Evolutionary conservation across 2,797 vertebrate species (phyloP).

Genomic region (Sebastes vulpes): DNA sequence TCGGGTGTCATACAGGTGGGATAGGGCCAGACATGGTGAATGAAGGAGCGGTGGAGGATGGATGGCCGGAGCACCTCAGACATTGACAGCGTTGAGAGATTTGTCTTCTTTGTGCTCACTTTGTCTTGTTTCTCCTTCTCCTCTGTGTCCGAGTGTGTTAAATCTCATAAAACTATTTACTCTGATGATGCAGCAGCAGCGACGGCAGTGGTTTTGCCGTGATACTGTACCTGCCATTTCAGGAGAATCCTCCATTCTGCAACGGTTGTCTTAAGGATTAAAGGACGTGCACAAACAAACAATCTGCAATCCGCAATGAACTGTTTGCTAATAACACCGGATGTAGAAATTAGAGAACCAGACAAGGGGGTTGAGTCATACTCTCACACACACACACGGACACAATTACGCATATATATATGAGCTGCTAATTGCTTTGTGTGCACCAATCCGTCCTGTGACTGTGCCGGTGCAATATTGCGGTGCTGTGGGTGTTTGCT

Average conservation of each 20-base stretch:
- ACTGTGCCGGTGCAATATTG: constrained; percentile 77
- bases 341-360: constrained; percentile 71
- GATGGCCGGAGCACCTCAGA: constrained; percentile 71
- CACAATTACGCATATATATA: constrained; percentile 50
- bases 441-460: constrained; percentile 70
- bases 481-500: constrained; percentile 81
- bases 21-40: constrained; percentile 74
- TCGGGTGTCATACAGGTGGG: constrained; percentile 80
- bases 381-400: background rate
- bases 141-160: constrained; percentile 46
- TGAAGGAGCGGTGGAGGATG: constrained; percentile 69
- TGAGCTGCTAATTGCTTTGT: constrained; percentile 85
- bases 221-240: constrained; percentile 5
- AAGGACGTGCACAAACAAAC: constrained; percentile 37
- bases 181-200: constrained; percentile 15
- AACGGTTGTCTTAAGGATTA: constrained; percentile 36
- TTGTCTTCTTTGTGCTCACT: constrained; percentile 73
- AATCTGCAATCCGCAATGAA: constrained; percentile 55
- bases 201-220: background rate
- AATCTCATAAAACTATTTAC: constrained; percentile 60
- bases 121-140: constrained; percentile 64
- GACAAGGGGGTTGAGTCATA: constrained; percentile 58
- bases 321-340: constrained; percentile 61
- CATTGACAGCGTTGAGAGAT: constrained; percentile 67
- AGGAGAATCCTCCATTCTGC: constrained; percentile 11